These are phyloP conservation scores for Zaprionus africanus DNA, from an alignment of 1,140 invertebrate species.

Conservation along the genomic window DNA sequence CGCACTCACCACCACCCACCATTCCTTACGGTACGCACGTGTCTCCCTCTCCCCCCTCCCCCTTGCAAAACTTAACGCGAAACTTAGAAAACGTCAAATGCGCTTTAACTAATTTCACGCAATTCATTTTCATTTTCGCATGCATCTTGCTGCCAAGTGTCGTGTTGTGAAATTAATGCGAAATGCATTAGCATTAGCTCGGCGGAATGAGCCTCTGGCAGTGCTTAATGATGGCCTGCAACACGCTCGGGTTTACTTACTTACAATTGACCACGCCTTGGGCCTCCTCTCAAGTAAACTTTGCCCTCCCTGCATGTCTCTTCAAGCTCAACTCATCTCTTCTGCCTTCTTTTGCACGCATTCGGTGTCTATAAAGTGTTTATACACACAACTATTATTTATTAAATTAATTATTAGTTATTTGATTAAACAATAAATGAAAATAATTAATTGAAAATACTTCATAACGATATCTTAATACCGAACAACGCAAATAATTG, in stretches of 20 bases:
- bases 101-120: constrained; percentile 77
- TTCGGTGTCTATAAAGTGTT: too few relatives aligned
- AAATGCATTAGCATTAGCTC: constrained; percentile 75
- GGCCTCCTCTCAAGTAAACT: constrained; percentile 15
- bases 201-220: constrained; percentile 42
- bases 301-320: background rate
- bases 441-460: too few relatives aligned
- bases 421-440: too few relatives aligned
- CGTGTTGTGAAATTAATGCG: constrained; percentile 64
- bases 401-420: too few relatives aligned
- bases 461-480: too few relatives aligned
- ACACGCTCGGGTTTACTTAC: background rate
- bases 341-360: too few relatives aligned
- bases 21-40: constrained; percentile 29
- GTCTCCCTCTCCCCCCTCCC: background rate
- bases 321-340: too few relatives aligned
- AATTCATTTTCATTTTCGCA: constrained; percentile 74
- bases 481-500: too few relatives aligned
- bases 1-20: background rate
- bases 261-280: background rate
- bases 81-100: constrained; percentile 75
- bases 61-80: constrained; percentile 31
- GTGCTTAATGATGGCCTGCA: constrained; percentile 39
- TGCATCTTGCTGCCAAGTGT: constrained; percentile 60
- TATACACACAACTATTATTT: too few relatives aligned